These are phyloP conservation scores for Sinella curviseta DNA, from an alignment of 1,140 invertebrate species.

Conservation along the genomic window DNA sequence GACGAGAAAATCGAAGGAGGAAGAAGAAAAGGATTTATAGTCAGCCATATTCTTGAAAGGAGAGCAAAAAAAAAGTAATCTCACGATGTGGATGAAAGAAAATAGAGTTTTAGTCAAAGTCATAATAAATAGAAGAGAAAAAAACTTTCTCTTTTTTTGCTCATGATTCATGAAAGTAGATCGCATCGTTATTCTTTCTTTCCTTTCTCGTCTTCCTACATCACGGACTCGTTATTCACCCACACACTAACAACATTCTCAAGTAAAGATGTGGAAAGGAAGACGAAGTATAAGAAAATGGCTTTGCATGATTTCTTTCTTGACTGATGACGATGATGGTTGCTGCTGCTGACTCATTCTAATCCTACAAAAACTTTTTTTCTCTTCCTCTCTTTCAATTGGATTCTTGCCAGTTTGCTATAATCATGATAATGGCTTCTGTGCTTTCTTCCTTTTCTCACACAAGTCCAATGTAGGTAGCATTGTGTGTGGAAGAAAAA, in stretches of 20 bases:
- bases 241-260: background rate
- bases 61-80: background rate
- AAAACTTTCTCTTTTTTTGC: background rate
- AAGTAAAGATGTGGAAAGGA: background rate
- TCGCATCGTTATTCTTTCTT: slow-evolving; percentile 4
- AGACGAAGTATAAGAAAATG: background rate
- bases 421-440: slow-evolving; percentile 13
- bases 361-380: background rate
- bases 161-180: slow-evolving; percentile 20
- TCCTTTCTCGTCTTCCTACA: background rate
- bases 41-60: background rate
- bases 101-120: background rate
- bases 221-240: background rate
- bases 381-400: background rate
- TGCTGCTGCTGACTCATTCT: slow-evolving; percentile 16
- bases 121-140: background rate
- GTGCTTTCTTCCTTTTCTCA: background rate
- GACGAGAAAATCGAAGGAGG: background rate
- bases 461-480: background rate
- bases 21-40: background rate
- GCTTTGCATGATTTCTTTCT: slow-evolving; percentile 16
- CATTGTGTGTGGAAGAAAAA: background rate
- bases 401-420: background rate
- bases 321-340: background rate
- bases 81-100: background rate